phyloP scores from a whole-genome alignment of 2,888 invertebrate species.

The Drosophila bunnanda region DNA sequence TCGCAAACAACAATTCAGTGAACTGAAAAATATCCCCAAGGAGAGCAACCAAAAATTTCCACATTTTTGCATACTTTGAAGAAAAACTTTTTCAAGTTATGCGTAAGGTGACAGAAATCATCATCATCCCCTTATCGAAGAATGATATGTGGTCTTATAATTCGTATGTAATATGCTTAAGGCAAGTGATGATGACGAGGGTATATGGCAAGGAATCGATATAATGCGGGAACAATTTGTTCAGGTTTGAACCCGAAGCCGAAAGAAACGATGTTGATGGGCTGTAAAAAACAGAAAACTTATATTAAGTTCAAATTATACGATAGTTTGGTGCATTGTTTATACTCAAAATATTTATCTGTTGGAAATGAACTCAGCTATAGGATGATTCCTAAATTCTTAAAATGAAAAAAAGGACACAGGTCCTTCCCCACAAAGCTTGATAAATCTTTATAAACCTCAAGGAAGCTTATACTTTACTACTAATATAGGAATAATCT shows the following conservation, averaged over 20 bases:
- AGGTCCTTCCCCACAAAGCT: background rate
- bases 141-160: slow-evolving; percentile 56
- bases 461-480: background rate
- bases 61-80: slow-evolving; percentile 70
- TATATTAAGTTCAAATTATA: background rate
- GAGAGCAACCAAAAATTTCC: slow-evolving; percentile 45
- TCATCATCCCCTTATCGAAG: slow-evolving; percentile 59
- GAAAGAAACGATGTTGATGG: background rate
- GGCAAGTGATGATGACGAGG: slow-evolving; percentile 40
- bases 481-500: background rate
- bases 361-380: background rate
- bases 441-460: background rate
- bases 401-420: background rate
- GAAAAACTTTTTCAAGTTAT: slow-evolving; percentile 62
- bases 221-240: slow-evolving; percentile 33
- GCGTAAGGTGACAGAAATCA: slow-evolving; percentile 62
- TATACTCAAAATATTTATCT: background rate
- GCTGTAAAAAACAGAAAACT: slow-evolving; percentile 16
- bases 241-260: background rate
- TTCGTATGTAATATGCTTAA: slow-evolving; percentile 62
- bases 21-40: slow-evolving; percentile 79
- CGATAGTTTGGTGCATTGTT: background rate
- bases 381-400: no score
- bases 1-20: slow-evolving; percentile 68
- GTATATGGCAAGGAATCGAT: slow-evolving; percentile 28